phyloP scores from a whole-genome alignment of 2,797 vertebrate species.

The Sebastes flavidus region DNA sequence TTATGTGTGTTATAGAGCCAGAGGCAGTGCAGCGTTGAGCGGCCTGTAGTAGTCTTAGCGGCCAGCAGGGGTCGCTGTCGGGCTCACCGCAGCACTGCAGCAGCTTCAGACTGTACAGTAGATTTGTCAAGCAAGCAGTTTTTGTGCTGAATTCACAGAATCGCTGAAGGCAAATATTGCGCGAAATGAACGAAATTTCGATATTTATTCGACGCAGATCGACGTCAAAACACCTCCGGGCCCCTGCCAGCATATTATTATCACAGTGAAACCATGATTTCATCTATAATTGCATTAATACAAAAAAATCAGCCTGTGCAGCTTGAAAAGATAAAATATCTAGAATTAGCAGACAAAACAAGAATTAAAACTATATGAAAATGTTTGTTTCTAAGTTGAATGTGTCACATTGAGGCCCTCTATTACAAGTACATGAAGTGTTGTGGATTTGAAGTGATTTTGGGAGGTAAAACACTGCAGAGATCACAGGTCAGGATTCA shows the following conservation, averaged over 20 bases:
- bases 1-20: too few species aligned
- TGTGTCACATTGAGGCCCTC: neutral
- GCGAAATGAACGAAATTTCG: slow-evolving; percentile 28
- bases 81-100: slow-evolving; percentile 81
- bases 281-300: neutral
- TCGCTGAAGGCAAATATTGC: slow-evolving; percentile 15
- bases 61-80: slow-evolving; percentile 70
- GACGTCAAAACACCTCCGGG: neutral
- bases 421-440: neutral
- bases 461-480: slow-evolving; percentile 47
- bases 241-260: neutral
- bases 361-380: neutral
- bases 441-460: slow-evolving; percentile 15
- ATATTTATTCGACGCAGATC: slow-evolving; percentile 40
- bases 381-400: neutral
- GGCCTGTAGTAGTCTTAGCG: neutral
- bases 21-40: neutral
- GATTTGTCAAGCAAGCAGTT: slow-evolving; percentile 84
- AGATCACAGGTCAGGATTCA: slow-evolving; percentile 75
- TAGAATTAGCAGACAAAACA: neutral
- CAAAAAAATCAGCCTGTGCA: neutral
- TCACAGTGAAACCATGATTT: neutral
- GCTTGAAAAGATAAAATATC: neutral
- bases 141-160: slow-evolving; percentile 82
- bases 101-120: slow-evolving; percentile 77